phyloP scores from a whole-genome alignment of 2,888 invertebrate genomes.

The Drosophila engyochracea region DNA sequence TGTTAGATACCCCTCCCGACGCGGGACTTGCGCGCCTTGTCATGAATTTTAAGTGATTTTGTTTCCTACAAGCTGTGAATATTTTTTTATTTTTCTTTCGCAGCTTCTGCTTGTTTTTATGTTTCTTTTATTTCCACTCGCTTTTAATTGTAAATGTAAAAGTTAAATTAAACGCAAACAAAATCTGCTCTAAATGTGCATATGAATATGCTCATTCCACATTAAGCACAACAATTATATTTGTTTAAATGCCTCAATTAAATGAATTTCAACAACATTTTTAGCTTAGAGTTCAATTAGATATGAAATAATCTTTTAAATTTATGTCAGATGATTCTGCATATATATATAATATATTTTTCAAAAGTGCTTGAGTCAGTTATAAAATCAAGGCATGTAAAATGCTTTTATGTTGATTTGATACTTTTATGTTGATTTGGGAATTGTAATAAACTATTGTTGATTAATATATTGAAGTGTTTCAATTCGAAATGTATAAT shows the following conservation, averaged over 20 bases:
- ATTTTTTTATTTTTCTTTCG: conserved; percentile 23
- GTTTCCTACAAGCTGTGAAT: conserved; percentile 18
- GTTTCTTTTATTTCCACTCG: conserved; percentile 5
- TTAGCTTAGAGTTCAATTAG: background rate
- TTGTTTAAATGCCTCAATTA: background rate
- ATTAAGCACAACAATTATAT: background rate
- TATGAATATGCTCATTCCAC: conserved; percentile 4
- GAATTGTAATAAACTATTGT: background rate
- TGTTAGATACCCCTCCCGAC: conserved; percentile 37
- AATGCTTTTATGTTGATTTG: background rate
- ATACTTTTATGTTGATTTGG: background rate
- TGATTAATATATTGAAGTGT: background rate
- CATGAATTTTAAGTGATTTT: conserved; percentile 75
- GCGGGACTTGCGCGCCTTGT: conserved; percentile 42
- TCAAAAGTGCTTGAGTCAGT: background rate
- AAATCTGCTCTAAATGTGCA: background rate
- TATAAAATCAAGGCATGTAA: background rate
- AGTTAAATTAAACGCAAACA: conserved; percentile 3
- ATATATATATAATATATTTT: background rate
- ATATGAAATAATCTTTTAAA: background rate
- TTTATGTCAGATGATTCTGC: background rate
- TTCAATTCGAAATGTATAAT: background rate
- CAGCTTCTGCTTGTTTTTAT: conserved; percentile 7
- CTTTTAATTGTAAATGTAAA: conserved; percentile 24
- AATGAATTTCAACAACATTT: background rate